Evolutionary conservation across 2,888 invertebrate genomes (phyloP).

Genomic region (Cheilosia impressa): DNA sequence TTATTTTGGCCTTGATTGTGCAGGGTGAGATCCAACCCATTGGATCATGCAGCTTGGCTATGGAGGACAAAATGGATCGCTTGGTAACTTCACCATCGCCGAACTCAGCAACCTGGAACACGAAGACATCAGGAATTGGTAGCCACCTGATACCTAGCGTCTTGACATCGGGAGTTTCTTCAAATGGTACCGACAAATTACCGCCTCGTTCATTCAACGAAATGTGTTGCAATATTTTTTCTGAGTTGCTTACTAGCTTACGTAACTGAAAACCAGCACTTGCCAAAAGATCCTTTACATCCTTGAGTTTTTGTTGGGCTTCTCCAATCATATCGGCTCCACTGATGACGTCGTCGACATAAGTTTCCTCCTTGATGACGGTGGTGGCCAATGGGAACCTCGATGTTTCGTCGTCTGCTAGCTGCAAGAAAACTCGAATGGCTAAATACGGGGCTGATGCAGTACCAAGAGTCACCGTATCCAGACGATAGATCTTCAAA

Average conservation of each 20-base stretch:
- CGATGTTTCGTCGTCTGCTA: constrained; percentile 4
- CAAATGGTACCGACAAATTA: constrained; percentile 1
- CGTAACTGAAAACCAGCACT: not conserved
- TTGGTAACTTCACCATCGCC: too few species aligned
- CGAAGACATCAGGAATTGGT: not conserved
- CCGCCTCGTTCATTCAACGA: not conserved
- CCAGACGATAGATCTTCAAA: not conserved
- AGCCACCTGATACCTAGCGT: not conserved
- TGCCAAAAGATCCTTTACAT: not conserved
- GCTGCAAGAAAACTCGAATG: constrained; percentile 1
- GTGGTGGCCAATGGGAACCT: not conserved
- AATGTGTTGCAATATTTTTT: not conserved
- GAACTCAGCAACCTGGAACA: too few species aligned
- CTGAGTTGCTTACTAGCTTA: not conserved
- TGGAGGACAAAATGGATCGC: too few species aligned
- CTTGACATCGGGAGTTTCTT: not conserved
- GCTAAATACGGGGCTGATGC: constrained; percentile 7
- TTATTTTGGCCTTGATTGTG: not conserved
- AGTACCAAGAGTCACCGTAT: not conserved
- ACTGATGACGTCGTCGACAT: not conserved
- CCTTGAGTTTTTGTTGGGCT: not conserved
- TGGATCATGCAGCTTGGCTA: too few species aligned
- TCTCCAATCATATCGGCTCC: not conserved
- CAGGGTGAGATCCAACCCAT: not conserved
- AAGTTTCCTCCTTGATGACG: constrained; percentile 1